phyloP scores from a whole-genome alignment of 2,888 invertebrate genomes.

The Cheilosia grossa region DNA sequence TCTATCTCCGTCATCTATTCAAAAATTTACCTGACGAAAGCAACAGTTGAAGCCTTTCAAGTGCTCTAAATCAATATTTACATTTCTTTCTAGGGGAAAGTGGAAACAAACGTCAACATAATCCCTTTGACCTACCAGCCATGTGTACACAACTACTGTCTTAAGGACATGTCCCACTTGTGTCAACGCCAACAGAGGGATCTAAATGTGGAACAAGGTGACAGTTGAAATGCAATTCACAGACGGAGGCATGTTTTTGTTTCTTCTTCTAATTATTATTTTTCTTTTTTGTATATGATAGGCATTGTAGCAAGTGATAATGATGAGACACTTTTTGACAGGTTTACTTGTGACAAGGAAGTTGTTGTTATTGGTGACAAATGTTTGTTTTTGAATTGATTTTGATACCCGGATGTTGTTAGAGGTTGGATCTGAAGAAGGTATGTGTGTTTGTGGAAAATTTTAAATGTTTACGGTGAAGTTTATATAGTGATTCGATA shows the following conservation, averaged over 20 bases:
- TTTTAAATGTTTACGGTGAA: too few relatives aligned
- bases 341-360: not conserved
- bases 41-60: conserved; percentile 34
- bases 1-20: not conserved
- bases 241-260: not conserved
- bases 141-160: conserved; percentile 16
- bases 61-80: conserved; percentile 48
- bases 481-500: too few relatives aligned
- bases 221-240: conserved; percentile 15
- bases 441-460: too few relatives aligned
- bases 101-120: conserved; percentile 31
- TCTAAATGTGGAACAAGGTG: conserved; percentile 34
- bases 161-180: conserved; percentile 33
- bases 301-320: not conserved
- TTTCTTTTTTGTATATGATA: not conserved
- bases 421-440: too few relatives aligned
- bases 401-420: too few relatives aligned
- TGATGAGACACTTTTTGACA: not conserved
- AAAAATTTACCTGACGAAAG: conserved; percentile 10
- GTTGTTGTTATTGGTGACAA: too few relatives aligned
- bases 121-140: conserved; percentile 26
- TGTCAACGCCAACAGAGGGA: conserved; percentile 2
- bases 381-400: too few relatives aligned
- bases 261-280: not conserved
- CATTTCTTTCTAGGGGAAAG: not conserved